Base-by-base conservation (phyloP, 2,888 invertebrate species). In the Oscheius sp. region DNA sequence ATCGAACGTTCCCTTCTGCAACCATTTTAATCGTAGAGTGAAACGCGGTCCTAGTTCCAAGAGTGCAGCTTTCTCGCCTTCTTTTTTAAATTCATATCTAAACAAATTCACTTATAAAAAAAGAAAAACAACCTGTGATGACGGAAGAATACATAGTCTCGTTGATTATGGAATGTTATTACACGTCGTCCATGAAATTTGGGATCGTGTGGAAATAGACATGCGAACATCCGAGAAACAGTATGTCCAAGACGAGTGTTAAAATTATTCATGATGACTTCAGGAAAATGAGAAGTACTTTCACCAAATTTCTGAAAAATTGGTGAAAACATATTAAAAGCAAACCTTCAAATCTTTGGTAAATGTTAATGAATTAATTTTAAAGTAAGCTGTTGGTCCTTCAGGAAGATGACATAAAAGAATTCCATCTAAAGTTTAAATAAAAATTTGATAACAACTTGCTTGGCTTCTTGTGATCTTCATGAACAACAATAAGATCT, bases 91-190 rank as follows among this genome's bases (percentile, higher is more conserved):
- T 84, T 94, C 93, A 87, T 95, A 95, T 76, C 93, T 93, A 79
- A 65, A 78, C 62, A 59, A 22, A 36, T 28, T 41, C 8, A 28
- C 4, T n/a, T 2, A 36, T 59, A 36, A 26, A 54, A 47, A 2
- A 24, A 38, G 28, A 17, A 22, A 59, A 24, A 45, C 2, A 83
- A 93, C 91, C 95, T 91, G 87, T 98, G 96, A 88, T 98, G 96
- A 67, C 98, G 91, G 87, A 99, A 96, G 89, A 99, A 98, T 81
- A 98, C 94, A 86, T 93, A 98, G 89, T 99, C 98, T 70, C 98
- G 90, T 87, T 99, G 98, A 89, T 99, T 98, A 88, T 99, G 98
- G 87, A 99, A 96, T 32, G 97, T 96, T 72, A 95, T 94, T 0
- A 92, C 94, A 72, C 96, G 90, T 2, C 95, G 90, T 0, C 97